A percentile compares a stretch with the other conserved stretches of the same genome.
phyloP scores from a whole-genome alignment of 2,797 vertebrate genomes.

The Philypnodon macrostomus region DNA sequence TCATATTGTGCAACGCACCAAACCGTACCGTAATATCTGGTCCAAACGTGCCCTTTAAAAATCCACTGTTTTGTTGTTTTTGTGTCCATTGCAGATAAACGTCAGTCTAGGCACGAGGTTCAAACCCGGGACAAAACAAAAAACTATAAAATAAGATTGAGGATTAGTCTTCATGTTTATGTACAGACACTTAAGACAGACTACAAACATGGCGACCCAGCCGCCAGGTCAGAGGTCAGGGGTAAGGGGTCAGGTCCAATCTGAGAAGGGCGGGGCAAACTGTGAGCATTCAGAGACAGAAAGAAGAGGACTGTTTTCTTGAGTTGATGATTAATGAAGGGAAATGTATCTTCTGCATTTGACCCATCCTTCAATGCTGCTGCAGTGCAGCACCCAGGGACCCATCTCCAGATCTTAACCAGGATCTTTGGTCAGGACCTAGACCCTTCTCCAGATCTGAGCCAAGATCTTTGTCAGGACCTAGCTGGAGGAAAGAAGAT shows the following conservation, averaged over 20 bases:
- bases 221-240: conserved; percentile 42
- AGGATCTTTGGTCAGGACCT: too few relatives aligned
- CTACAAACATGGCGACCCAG: conserved; percentile 44
- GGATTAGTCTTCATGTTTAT: conserved; percentile 51
- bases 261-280: conserved; percentile 43
- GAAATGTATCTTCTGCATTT: too few relatives aligned
- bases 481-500: too few relatives aligned
- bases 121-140: conserved; percentile 12
- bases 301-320: neutral
- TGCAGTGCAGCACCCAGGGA: too few relatives aligned
- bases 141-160: conserved; percentile 20
- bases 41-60: neutral
- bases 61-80: too few relatives aligned
- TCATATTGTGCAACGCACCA: too few relatives aligned
- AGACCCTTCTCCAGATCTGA: too few relatives aligned
- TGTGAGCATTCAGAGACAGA: neutral
- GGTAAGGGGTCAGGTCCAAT: conserved; percentile 55
- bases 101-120: conserved; percentile 52
- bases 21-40: neutral
- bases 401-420: too few relatives aligned
- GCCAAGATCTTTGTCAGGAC: too few relatives aligned
- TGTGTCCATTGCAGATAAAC: conserved; percentile 14
- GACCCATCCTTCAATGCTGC: too few relatives aligned
- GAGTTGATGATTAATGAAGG: too few relatives aligned
- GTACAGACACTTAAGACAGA: conserved; percentile 58